phyloP scores from a whole-genome alignment of 2,888 invertebrate species.

The Melanchra persicariae region DNA sequence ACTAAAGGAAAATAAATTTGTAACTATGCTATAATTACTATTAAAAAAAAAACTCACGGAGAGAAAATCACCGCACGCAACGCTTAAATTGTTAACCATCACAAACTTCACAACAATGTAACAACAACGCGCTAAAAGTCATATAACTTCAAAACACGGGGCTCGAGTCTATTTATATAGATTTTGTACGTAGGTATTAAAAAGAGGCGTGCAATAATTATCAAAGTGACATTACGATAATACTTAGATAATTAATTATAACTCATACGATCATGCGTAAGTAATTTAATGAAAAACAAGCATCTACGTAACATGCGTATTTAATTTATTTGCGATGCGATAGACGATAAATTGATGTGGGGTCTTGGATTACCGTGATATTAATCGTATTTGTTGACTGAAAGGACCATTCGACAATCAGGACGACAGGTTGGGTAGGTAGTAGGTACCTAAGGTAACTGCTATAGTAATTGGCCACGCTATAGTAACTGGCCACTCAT shows the following conservation, averaged over 20 bases:
- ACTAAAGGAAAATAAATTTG: neutral
- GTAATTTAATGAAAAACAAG: conserved; percentile 50
- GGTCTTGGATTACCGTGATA: conserved; percentile 37
- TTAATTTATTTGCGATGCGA: conserved; percentile 29
- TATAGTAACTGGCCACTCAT: too few species aligned
- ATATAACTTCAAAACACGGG: conserved; percentile 26
- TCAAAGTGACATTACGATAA: conserved; percentile 48
- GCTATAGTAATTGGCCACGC: too few species aligned
- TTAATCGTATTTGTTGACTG: neutral
- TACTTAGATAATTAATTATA: conserved; percentile 37
- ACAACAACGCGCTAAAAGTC: conserved; percentile 18
- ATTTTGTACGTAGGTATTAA: conserved; percentile 29
- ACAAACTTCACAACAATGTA: conserved; percentile 36
- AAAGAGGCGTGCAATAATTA: conserved; percentile 48
- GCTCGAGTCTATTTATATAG: conserved; percentile 41
- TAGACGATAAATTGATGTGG: conserved; percentile 46
- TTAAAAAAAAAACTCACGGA: conserved; percentile 50
- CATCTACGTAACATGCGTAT: conserved; percentile 30
- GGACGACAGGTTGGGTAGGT: neutral
- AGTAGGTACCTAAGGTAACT: too few species aligned
- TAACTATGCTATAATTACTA: neutral
- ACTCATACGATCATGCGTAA: conserved; percentile 18
- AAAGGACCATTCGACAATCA: neutral
- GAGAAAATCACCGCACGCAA: conserved; percentile 58
- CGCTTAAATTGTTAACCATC: conserved; percentile 57